Evolutionary conservation across 2,888 invertebrate genomes (phyloP).

Genomic region (Mesorhabditis sp.): DNA sequence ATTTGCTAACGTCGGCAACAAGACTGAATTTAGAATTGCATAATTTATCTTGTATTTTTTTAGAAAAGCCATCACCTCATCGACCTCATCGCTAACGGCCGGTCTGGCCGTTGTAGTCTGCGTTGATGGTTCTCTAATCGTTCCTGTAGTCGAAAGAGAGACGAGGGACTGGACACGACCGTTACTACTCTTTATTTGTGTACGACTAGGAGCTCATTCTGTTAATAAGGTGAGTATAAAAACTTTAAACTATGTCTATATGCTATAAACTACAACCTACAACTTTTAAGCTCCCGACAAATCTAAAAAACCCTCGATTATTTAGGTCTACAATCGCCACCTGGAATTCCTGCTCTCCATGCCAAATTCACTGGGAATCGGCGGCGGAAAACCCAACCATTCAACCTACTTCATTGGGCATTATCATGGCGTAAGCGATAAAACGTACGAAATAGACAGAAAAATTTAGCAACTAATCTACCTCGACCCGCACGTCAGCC

Average conservation of each 20-base stretch:
- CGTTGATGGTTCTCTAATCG: conserved; percentile 19
- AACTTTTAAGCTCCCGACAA: no score
- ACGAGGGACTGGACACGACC: conserved; percentile 36
- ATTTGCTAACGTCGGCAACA: not conserved
- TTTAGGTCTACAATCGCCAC: conserved; percentile 74
- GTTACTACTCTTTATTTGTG: conserved; percentile 5
- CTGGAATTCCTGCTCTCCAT: conserved; percentile 76
- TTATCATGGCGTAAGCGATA: conserved; percentile 64
- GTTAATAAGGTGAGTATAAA: conserved; percentile 37
- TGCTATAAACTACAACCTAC: not conserved
- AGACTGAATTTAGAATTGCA: not conserved
- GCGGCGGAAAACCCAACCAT: conserved; percentile 87
- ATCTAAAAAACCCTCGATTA: not conserved
- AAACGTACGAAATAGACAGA: conserved; percentile 7
- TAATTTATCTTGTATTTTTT: conserved; percentile 9
- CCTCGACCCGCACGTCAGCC: conserved; percentile 89
- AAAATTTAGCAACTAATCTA: conserved; percentile 72
- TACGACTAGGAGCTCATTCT: conserved; percentile 39
- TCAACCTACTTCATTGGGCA: conserved; percentile 88
- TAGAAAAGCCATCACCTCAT: conserved; percentile 33
- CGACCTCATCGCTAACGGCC: conserved; percentile 29
- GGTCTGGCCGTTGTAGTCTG: conserved; percentile 31
- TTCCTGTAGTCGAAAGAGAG: conserved; percentile 33
- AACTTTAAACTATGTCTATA: not conserved
- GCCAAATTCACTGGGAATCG: conserved; percentile 81